Conservation (phyloP, 2,797 vertebrate species). For the Onychomys torridus region DNA sequence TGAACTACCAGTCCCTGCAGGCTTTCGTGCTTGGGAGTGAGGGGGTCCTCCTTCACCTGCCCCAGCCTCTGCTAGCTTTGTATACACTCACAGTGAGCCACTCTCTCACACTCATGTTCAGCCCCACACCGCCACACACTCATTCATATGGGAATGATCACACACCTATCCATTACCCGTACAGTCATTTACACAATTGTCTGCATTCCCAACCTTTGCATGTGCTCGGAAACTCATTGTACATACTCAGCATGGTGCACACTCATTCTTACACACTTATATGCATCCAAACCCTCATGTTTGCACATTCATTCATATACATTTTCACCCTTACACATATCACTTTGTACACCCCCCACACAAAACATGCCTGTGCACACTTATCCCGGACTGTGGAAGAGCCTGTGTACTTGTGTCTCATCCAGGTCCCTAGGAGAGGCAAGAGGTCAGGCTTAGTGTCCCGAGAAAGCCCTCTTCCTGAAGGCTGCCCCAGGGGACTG, state of each 20-base stretch:
- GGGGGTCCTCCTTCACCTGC: not conserved
- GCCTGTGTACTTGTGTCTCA: not conserved
- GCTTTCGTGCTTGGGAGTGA: not conserved
- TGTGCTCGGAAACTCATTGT: not conserved
- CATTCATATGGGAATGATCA: not conserved
- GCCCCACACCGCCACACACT: not conserved
- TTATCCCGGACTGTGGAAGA: not conserved
- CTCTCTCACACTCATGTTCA: not conserved
- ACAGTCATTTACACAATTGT: not conserved
- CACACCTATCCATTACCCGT: rapidly evolving
- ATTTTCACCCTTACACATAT: rapidly evolving
- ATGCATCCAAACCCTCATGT: rapidly evolving
- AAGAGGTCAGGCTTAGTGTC: rapidly evolving
- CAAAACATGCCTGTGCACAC: not conserved
- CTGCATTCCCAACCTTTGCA: not conserved
- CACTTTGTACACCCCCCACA: rapidly evolving
- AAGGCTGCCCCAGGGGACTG: not conserved
- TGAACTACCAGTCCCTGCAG: not conserved
- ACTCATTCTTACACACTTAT: too few species aligned
- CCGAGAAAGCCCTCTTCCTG: not conserved
- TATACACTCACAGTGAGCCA: not conserved
- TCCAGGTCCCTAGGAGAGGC: not conserved
- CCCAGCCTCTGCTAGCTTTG: not conserved
- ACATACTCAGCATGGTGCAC: not conserved
- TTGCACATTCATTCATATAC: not conserved